Base-by-base conservation (phyloP, 1,140 invertebrate species). In the Geopemphigus sp. region DNA sequence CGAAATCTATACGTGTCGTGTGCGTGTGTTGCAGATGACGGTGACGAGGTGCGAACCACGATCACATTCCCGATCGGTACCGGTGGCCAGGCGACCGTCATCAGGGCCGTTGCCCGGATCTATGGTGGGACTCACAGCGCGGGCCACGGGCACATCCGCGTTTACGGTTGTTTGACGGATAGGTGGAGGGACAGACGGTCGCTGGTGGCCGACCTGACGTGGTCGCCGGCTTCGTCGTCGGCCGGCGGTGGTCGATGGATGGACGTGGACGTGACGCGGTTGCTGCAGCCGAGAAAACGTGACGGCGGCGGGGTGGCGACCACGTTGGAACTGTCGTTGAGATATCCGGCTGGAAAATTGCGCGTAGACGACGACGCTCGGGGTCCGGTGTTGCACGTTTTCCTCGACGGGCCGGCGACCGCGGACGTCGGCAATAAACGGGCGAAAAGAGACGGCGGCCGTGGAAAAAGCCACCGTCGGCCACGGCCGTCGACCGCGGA, bases 181-280 rank as follows among this genome's bases (percentile, higher is more conserved):
- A 32, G 32, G 19, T 8, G 14, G 3, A 15, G 5, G 15, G 57
- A 47, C 11, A 26, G 17, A 11, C 22, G 57, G 22, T 39, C 39
- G 17, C 57, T 12, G 0, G 22, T 72, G 15, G 10, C 39, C 56
- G 56, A 78, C 1, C 12, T 61, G 22, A 19, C 17, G 57, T 76
- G 73, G 73, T 32, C 54, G 54, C 0, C 32, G 5, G 12, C n/a
- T n/a, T n/a, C n/a, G n/a, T n/a, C n/a, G n/a, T n/a, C 1, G 0
- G 54, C 17, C 5, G 56, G 19, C n/a, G 17, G 15, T 15, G 54
- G 54, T 8, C 57, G 74, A 15, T 78, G 74, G 74, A n/a, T 12
- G 15, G 74, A 78, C 74, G 39, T 78, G 39, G 74, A 78, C 56
- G 74, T 78, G 24, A 78, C 74, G 17, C 54, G 15, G 5, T 4